A percentile compares a stretch with the other conserved stretches of the same genome.
Evolutionary conservation across 2,797 vertebrate species (phyloP).

Genomic region (Cygnus olor): DNA sequence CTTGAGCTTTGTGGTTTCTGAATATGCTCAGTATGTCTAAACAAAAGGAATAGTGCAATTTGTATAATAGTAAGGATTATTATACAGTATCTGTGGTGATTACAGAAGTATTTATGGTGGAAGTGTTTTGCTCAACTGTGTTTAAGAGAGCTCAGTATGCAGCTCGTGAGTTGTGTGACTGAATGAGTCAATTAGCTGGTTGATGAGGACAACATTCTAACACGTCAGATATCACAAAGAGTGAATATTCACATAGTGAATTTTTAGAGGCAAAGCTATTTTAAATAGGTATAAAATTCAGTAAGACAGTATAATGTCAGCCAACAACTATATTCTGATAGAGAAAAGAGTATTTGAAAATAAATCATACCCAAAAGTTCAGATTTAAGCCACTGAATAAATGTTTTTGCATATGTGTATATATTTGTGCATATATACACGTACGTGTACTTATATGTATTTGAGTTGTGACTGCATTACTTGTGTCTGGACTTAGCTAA

Average conservation of each 20-base stretch:
- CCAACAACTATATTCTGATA: neutral
- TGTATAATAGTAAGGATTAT: neutral
- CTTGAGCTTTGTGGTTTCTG: conserved; percentile 10
- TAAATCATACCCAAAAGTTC: neutral
- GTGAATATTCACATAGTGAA: neutral
- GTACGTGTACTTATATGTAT: neutral
- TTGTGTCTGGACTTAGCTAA: neutral
- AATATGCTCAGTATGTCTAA: neutral
- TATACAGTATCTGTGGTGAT: neutral
- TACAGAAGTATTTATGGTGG: neutral
- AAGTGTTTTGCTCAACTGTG: neutral
- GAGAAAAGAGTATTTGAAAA: neutral
- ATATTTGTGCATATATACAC: neutral
- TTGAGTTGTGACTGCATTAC: neutral
- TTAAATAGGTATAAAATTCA: neutral
- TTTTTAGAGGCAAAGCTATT: neutral
- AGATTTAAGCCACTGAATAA: neutral
- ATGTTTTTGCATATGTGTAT: neutral
- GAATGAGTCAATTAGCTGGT: neutral
- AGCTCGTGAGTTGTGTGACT: neutral
- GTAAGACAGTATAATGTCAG: neutral
- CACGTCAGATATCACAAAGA: neutral
- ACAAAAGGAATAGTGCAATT: neutral
- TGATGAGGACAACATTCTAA: neutral
- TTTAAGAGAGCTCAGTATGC: neutral